These are phyloP conservation scores for Protobothrops flavoviridis DNA, from an alignment of 2,113 vertebrate species.

Conservation along the genomic window DNA sequence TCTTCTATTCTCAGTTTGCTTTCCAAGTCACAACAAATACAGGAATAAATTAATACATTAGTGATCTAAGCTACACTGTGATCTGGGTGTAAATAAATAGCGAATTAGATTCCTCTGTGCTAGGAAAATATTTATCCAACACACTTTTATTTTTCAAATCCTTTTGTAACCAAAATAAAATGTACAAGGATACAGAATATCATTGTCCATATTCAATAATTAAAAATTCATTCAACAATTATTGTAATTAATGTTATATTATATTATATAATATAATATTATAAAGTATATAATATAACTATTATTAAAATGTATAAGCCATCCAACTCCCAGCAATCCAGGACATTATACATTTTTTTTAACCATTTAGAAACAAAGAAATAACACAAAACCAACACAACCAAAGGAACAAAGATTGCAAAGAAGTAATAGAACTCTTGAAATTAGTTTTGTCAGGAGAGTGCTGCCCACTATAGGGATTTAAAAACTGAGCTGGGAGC, in stretches of 20 bases:
- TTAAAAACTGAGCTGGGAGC: neutral
- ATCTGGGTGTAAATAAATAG: conserved; percentile 1
- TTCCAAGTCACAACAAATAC: neutral
- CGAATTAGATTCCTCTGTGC: conserved; percentile 5
- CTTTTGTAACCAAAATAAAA: neutral
- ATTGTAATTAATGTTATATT: neutral
- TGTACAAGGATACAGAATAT: neutral
- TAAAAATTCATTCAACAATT: neutral
- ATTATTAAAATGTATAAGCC: neutral
- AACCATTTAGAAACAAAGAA: neutral
- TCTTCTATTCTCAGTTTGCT: neutral
- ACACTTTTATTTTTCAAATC: neutral
- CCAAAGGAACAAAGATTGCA: neutral
- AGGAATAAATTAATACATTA: neutral
- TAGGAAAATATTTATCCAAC: neutral
- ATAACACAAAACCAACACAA: neutral
- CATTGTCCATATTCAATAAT: too few relatives aligned
- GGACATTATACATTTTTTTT: neutral
- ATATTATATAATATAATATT: too few relatives aligned
- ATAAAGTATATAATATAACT: neutral
- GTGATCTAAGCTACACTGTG: neutral
- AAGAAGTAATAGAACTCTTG: neutral
- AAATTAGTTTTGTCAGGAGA: neutral
- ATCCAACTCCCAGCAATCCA: neutral
- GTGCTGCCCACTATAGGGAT: neutral